phyloP scores from a whole-genome alignment of 2,888 invertebrate genomes.

The Metacarcinus magister region DNA sequence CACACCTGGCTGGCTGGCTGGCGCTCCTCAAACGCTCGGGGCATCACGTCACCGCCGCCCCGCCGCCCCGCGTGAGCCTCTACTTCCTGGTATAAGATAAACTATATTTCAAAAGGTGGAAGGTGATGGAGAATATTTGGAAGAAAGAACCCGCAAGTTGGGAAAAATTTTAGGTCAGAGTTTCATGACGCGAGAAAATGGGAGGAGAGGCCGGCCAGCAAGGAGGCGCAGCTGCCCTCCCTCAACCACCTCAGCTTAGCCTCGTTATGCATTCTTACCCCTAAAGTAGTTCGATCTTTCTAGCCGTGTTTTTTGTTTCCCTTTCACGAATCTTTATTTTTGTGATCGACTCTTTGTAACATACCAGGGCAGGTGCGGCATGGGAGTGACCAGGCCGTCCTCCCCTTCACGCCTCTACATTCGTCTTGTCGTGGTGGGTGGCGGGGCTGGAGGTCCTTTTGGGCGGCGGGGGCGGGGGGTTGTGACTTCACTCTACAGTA shows the following conservation, averaged over 20 bases:
- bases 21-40: background rate
- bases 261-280: constrained; percentile 3
- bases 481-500: background rate
- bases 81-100: background rate
- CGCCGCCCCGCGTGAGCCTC: background rate
- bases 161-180: constrained; percentile 6
- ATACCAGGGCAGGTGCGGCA: background rate
- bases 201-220: background rate
- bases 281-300: background rate
- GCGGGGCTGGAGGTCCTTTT: background rate
- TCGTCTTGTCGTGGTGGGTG: background rate
- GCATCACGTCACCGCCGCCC: background rate
- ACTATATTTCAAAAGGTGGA: background rate
- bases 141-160: background rate
- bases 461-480: background rate
- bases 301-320: background rate
- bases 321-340: background rate
- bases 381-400: background rate
- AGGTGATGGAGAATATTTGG: background rate
- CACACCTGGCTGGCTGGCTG: constrained; percentile 5
- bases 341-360: background rate
- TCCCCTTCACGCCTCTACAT: background rate
- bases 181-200: background rate
- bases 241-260: background rate
- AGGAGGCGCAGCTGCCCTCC: background rate